phyloP scores from a whole-genome alignment of 1,140 invertebrate genomes.

The Lucilia sericata region DNA sequence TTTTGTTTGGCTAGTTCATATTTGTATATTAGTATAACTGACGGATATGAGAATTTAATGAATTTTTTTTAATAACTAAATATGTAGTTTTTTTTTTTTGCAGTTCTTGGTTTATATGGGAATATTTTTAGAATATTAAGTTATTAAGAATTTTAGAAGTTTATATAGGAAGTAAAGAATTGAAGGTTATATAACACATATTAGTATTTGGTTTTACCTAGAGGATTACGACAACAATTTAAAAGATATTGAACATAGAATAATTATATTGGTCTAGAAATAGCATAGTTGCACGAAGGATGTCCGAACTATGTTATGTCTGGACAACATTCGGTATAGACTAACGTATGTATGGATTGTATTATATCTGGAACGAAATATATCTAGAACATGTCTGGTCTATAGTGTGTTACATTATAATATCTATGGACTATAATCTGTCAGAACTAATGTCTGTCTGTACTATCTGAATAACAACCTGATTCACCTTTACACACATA shows the following conservation, averaged over 20 bases:
- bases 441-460: too few relatives aligned
- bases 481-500: too few relatives aligned
- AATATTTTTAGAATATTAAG: neutral
- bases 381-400: too few relatives aligned
- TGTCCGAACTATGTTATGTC: too few relatives aligned
- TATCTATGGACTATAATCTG: too few relatives aligned
- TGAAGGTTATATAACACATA: neutral
- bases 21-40: neutral
- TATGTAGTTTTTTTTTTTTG: neutral
- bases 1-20: neutral
- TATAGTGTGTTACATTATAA: too few relatives aligned
- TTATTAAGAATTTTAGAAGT: neutral
- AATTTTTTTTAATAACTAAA: neutral
- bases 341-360: too few relatives aligned
- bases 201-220: neutral
- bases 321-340: too few relatives aligned
- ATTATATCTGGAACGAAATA: too few relatives aligned
- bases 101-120: neutral
- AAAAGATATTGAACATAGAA: neutral
- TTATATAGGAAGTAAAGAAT: neutral
- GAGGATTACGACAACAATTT: neutral
- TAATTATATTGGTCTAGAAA: too few relatives aligned
- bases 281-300: too few relatives aligned
- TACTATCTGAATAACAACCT: too few relatives aligned
- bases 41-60: slow-evolving; percentile 18